phyloP scores from a whole-genome alignment of 92 coral and sea anemone genomes.

The Heteractis magnifica region DNA sequence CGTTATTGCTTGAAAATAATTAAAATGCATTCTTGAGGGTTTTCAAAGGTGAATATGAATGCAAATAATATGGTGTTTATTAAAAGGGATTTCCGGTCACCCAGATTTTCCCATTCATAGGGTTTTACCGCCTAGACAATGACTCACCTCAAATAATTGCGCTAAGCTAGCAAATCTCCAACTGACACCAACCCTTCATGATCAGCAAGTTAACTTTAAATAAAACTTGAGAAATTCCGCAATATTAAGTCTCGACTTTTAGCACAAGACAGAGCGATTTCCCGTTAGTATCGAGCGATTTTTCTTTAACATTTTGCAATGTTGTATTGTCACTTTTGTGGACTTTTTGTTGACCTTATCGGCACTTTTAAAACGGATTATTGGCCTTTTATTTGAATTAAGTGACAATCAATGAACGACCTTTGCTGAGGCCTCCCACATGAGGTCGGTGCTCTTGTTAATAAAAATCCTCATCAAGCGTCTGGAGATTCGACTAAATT shows the following conservation, averaged over 20 bases:
- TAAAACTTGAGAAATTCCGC: too few relatives aligned
- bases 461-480: background rate
- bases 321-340: background rate
- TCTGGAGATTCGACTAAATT: background rate
- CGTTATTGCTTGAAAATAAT: too few relatives aligned
- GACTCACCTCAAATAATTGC: background rate
- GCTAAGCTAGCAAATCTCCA: background rate
- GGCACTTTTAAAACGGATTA: background rate
- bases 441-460: background rate
- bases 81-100: background rate
- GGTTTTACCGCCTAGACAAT: background rate
- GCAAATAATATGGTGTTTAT: background rate
- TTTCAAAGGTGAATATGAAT: background rate
- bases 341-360: background rate
- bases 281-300: too few relatives aligned
- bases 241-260: too few relatives aligned
- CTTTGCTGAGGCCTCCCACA: slow-evolving; percentile 2
- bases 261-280: too few relatives aligned
- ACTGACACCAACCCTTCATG: too few relatives aligned
- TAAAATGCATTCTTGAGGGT: background rate
- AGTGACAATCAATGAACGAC: slow-evolving; percentile 1
- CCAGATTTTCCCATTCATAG: background rate
- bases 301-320: too few relatives aligned
- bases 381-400: background rate
- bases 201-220: too few relatives aligned